Evolutionary conservation across 2,888 invertebrate species (phyloP), one percentile per base, ranked within the genome.

Genomic region (Xestia ashworthii): DNA sequence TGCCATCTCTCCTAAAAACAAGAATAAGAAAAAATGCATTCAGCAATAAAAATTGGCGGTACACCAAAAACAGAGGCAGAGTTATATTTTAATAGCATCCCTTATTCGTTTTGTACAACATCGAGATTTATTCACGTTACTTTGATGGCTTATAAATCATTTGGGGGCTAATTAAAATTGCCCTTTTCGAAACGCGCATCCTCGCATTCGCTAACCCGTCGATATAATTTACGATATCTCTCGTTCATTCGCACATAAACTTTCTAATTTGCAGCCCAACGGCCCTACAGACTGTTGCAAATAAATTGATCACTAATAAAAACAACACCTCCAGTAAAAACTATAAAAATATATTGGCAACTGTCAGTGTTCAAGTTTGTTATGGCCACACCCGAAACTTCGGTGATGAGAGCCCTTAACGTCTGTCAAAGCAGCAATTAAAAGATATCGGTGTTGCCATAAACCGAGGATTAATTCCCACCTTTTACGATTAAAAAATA

Each of bases 381-480:
- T 90, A 90, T 94, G 95, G 94, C 95, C 95, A 94, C 95, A 95
- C 95, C 94, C 94, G 94, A 94, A 94, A 93, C 85, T 88, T 89
- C 85, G 90, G 90, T 93, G 93, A 93, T 92, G 93, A 91, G 92
- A 93, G 89, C 91, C 93, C 92, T 94, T 93, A 94, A 94, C 93
- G 95, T 95, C 96, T 96, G 96, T 96, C 97, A 96, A 95, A 95
- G 92, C 90, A 93, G 95, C 96, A 97, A 97, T 97, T 96, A 97
- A 97, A 96, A 91, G 88, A 91, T 92, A 93, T 92, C 74, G 93
- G 93, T 94, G 95, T 92, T 92, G 94, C 94, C 93, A 94, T 96
- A 96, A 96, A 96, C 90, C 85, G 84, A 90, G 90, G 92, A 93
- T 95, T 94, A 93, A 94, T 93, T 94, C 91, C 90, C 92, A 89